Conservation (phyloP, 2,113 vertebrate genomes). For the Harpagus bidentatus region DNA sequence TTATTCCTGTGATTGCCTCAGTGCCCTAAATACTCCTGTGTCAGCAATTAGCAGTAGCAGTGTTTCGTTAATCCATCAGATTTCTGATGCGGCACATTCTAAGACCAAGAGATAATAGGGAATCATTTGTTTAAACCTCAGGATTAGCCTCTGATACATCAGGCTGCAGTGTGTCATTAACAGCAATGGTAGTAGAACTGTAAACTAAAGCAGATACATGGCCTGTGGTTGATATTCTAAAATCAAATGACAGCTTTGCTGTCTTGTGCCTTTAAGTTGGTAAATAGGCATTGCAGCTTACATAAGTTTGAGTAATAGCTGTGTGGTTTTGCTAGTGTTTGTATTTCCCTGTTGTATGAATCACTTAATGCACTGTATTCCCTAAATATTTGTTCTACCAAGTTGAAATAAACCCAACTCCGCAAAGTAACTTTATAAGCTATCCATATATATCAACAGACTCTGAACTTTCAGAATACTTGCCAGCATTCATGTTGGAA, state of each 20-base stretch:
- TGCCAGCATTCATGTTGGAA: not conserved
- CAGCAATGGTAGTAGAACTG: not conserved
- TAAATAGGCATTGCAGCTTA: not conserved
- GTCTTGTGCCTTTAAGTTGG: not conserved
- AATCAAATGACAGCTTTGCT: not conserved
- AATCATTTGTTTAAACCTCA: conserved; percentile 72
- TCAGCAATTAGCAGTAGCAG: conserved; percentile 87
- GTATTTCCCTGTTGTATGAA: not conserved
- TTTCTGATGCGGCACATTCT: conserved; percentile 75
- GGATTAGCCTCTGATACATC: conserved; percentile 68
- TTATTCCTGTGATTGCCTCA: conserved; percentile 62
- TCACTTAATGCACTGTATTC: not conserved
- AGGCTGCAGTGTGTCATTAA: not conserved
- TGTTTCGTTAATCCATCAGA: conserved; percentile 82
- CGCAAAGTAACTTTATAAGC: not conserved
- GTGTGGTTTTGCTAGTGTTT: not conserved
- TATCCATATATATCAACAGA: not conserved
- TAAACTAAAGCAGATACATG: not conserved
- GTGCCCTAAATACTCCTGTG: conserved; percentile 70
- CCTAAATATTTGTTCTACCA: not conserved
- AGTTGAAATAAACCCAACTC: not conserved
- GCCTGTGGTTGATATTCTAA: not conserved
- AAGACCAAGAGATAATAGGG: conserved; percentile 74
- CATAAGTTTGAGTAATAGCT: not conserved
- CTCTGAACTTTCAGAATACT: not conserved